Conservation (phyloP, 2,888 invertebrate species). For the Sphecodes monilicornis region DNA sequence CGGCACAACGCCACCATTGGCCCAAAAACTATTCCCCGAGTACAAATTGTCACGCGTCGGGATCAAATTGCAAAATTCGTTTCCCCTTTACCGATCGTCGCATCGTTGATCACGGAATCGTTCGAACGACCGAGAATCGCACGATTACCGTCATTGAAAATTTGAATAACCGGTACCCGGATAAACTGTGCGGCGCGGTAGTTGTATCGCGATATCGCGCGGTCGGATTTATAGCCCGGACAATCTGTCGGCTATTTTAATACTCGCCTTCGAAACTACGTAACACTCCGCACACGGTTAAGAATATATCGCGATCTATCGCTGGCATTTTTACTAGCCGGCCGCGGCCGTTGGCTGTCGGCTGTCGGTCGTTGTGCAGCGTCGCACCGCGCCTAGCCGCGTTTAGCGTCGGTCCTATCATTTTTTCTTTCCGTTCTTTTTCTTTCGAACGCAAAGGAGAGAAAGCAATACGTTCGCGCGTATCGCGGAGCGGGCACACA, state of each 20-base stretch:
- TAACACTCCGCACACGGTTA: conserved; percentile 31
- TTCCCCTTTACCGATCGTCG: background rate
- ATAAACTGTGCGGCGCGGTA: background rate
- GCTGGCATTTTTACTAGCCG: conserved; percentile 36
- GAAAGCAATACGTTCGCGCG: background rate
- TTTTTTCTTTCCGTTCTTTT: conserved; percentile 34
- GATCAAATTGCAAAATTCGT: background rate
- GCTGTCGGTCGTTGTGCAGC: background rate
- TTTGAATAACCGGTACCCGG: conserved; percentile 6
- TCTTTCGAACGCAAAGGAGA: background rate
- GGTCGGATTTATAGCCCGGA: background rate
- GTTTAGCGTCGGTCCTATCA: conserved; percentile 9
- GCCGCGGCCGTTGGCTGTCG: background rate
- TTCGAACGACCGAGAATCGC: background rate
- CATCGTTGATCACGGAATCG: background rate
- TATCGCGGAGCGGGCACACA: background rate
- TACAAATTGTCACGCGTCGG: background rate
- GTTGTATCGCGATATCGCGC: conserved; percentile 12
- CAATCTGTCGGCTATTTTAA: conserved; percentile 37
- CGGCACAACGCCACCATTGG: too few relatives aligned
- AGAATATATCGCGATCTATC: conserved; percentile 46
- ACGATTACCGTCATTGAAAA: conserved; percentile 2
- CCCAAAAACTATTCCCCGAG: background rate
- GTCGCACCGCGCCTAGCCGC: background rate
- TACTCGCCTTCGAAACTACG: conserved; percentile 15